These are phyloP conservation scores for Andrena camellia DNA, from an alignment of 2,888 invertebrate species.

Conservation along the genomic window DNA sequence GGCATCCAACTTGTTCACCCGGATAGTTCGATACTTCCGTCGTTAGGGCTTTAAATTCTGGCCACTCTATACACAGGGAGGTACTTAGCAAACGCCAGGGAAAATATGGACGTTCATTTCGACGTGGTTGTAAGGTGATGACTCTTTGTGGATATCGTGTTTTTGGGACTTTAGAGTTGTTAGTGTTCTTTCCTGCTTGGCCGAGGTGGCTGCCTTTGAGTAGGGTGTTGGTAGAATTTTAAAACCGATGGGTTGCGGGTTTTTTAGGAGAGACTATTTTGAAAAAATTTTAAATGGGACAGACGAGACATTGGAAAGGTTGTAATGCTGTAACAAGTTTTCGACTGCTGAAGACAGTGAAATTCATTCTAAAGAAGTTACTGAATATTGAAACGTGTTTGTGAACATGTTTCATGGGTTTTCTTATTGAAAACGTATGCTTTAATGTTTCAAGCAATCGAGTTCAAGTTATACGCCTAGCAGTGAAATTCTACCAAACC, in stretches of 20 bases:
- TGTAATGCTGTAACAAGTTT: neutral
- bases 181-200: too few species aligned
- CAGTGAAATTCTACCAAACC: neutral
- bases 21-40: constrained; percentile 31
- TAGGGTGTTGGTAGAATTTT: too few species aligned
- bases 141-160: too few species aligned
- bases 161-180: too few species aligned
- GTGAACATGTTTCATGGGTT: too few species aligned
- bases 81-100: constrained; percentile 11
- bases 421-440: too few species aligned
- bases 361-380: too few species aligned
- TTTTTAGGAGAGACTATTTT: neutral
- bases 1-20: constrained; percentile 28
- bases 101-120: neutral
- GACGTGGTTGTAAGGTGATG: too few species aligned
- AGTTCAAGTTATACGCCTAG: neutral
- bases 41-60: constrained; percentile 19
- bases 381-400: too few species aligned
- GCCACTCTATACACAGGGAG: neutral
- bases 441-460: neutral
- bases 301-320: neutral
- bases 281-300: neutral
- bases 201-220: too few species aligned
- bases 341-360: neutral
- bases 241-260: neutral